Evolutionary conservation across 2,113 vertebrate genomes (phyloP), one percentile per base, ranked within the genome.

Genomic region (Oncorhynchus gorbuscha): DNA sequence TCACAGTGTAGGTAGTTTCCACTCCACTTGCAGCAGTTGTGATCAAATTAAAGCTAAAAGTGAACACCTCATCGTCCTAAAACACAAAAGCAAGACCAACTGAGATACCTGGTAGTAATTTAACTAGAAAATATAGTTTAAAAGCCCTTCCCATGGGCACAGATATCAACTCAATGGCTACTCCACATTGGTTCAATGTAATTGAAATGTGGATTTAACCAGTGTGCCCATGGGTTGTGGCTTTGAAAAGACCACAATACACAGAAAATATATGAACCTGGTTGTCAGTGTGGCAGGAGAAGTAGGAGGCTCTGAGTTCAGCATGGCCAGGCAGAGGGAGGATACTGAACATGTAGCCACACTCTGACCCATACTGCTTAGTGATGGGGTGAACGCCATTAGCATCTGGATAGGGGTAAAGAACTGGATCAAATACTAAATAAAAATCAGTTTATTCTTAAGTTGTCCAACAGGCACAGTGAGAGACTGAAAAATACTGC

Each of bases 301-400:
- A 90, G 83, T 91, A 93, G 0, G 93, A 94, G 0, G 90, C 89
- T 28, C 87, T 49, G 0, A 93, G 84, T 76, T 84, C 79, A 28
- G 76, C 49, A 0, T 9, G 49, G 13, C 73, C 86, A 1, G 11
- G 32, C 0, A 68, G 8, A 22, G 74, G 79, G 26, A 82, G 30
- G 14, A 84, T 3, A 6, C 2, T 39, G 74, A 90, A 5, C 0
- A 48, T 84, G 76, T 93, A 94, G 4, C 93, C 93, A 77, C 92
- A 92, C 49, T 71, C 16, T 0, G 87, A 87, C 4, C 82, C 84
- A 68, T 88, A 90, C 14, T 28, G 14, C 28, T 75, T 6, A 0
- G 86, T 88, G 51, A 94, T 81, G 48, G 75, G 58, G 22, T 90
- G 65, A 1, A 61, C 72, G 0, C 90, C 91, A 0, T 55, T 65